Evolutionary conservation across 2,113 vertebrate genomes (phyloP), one percentile per base, ranked within the genome.

Genomic region (Coracopsis vasa): DNA sequence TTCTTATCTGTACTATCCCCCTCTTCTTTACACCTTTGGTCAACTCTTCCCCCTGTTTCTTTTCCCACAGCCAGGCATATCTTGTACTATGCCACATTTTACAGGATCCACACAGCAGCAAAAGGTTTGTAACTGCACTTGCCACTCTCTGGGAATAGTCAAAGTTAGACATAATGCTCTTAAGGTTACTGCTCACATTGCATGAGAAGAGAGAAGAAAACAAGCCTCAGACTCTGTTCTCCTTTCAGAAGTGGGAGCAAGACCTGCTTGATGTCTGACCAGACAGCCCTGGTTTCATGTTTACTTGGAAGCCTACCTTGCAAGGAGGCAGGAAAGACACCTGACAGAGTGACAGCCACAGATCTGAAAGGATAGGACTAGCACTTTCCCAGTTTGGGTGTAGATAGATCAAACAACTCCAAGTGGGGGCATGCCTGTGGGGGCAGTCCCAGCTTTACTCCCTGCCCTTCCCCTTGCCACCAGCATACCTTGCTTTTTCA

Each of bases 301-400:
- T 56, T 66, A 0, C 44, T 45, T 28, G 33, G 69, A 80, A 65
- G n/a, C 11, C 39, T 31, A 19, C 54, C 31, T 14, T 54, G 79
- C 67, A 75, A 75, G 69, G 21, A 56, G 67, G 44, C 33, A 71
- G 41, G 17, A 33, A 61, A 33, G n/a, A 75, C 35, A 83, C 16
- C 47, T 50, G n/a, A 45, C 0, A 0, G 16, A 69, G 35, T 21
- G 23, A 83, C 44, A 87, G 27, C 16, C 16, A n/a, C 2, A 18
- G 25, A 54, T 39, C 39, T 54, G 37, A 56, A 75, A 62, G 27
- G 16, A 19, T 3, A 58, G 45, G 41, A 90, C 45, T 35, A 61
- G 24, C 0, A 11, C 8, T 86, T 10, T 50, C 23, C 19, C 0
- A 0, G 4, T 64, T 2, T 42, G 60, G 7, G 10, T 41, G 24